Base-by-base conservation (phyloP, 2,797 vertebrate genomes). In the Pygocentrus nattereri region DNA sequence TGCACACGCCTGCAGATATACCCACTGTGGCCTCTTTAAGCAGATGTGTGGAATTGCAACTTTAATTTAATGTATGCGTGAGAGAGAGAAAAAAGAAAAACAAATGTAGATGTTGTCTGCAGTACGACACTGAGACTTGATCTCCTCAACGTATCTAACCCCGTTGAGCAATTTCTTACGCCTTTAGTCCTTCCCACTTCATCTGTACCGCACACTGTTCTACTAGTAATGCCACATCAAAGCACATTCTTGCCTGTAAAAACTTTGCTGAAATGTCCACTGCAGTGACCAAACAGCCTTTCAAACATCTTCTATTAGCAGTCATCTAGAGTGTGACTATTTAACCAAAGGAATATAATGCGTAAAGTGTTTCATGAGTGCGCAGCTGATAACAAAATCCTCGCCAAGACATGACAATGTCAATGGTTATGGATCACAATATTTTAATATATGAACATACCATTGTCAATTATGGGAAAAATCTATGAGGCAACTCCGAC, bases 381-480 rank as follows among this genome's bases (percentile, higher is more conserved):
- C 15, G 5, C 52, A 25, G 52, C 54, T 25, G 72, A 72, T 27
- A 59, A 50, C 49, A 27, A 74, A 44, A 61, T 47, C 56, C 41
- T 65, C 13, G 67, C 23, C 34, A 41, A 8, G 31, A n/a, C 68
- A 19, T 21, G 27, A 64, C 16, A 0, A 47, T 7, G 56, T 71
- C 56, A 27, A 2, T 1, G 7, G 47, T 19, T 56, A 64, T 27
- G 25, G n/a, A 13, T 52, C 21, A 7, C 31, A 49, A 30, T 38
- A 74, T 64, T 64, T 64, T 54, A 31, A 71, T 67, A 77, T 81
- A 69, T 75, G 38, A 47, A 59, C 44, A 52, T 76, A 67, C 38
- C 7, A 72, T 47, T 5, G 15, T 41, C 67, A 27, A 82, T 41
- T 76, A 21, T 0, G 7, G 6, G 34, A 72, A 23, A 67, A 7